phyloP scores from a whole-genome alignment of 2,797 vertebrate species.

The Trachops cirrhosus region DNA sequence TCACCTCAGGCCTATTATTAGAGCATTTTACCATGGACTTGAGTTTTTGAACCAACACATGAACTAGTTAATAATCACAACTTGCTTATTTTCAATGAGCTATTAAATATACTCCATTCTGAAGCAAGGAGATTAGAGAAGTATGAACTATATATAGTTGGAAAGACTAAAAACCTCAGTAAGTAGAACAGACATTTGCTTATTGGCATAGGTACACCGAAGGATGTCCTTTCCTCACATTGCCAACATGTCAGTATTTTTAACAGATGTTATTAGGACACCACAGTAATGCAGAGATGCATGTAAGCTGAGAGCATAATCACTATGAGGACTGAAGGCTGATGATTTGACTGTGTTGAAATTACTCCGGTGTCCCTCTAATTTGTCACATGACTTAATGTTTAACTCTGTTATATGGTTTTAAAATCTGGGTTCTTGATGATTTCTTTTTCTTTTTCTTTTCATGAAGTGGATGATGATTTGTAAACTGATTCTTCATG shows the following conservation, averaged over 20 bases:
- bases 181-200: conserved; percentile 65
- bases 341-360: conserved; percentile 67
- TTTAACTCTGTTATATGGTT: conserved; percentile 59
- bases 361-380: conserved; percentile 64
- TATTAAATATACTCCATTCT: background rate
- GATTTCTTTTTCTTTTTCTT: conserved; percentile 73
- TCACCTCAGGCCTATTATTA: background rate
- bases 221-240: conserved; percentile 61
- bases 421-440: conserved; percentile 60
- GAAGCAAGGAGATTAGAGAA: conserved; percentile 35
- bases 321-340: conserved; percentile 35
- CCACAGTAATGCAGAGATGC: conserved; percentile 71
- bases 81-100: background rate
- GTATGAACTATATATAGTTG: background rate
- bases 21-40: background rate
- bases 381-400: conserved; percentile 73
- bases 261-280: conserved; percentile 72
- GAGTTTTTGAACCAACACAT: background rate
- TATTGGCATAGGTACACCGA: conserved; percentile 65
- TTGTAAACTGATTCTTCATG: conserved; percentile 80
- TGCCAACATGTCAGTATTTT: conserved; percentile 74
- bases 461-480: conserved; percentile 73
- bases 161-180: conserved; percentile 67
- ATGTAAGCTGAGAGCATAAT: conserved; percentile 80
- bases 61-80: background rate